Conservation (phyloP, 2,888 invertebrate genomes). For the Caenorhabditis doughertyi region DNA sequence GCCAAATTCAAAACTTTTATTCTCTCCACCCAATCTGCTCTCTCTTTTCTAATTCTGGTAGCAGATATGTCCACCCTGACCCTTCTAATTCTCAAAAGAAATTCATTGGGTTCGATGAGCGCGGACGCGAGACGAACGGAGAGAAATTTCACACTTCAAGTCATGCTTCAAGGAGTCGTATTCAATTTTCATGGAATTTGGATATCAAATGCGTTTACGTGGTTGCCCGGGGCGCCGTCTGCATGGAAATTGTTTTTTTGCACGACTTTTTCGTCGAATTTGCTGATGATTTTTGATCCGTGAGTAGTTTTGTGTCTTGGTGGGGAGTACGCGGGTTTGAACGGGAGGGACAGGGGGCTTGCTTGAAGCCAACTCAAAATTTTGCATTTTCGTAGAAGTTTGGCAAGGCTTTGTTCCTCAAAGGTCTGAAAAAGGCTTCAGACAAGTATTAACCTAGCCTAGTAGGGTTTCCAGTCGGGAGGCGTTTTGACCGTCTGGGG, state of each 20-base stretch:
- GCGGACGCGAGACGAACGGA: slow-evolving; percentile 7
- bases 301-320: not conserved
- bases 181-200: slow-evolving; percentile 18
- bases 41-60: not conserved
- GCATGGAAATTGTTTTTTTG: slow-evolving; percentile 23
- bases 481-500: too few species aligned
- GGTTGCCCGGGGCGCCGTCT: slow-evolving; percentile 1
- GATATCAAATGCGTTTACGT: slow-evolving; percentile 13
- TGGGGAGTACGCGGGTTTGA: not conserved
- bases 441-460: too few species aligned
- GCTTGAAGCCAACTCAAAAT: too few species aligned
- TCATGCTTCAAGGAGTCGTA: slow-evolving; percentile 23
- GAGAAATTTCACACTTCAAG: slow-evolving; percentile 14
- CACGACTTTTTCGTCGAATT: slow-evolving; percentile 15
- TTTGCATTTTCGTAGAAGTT: too few species aligned
- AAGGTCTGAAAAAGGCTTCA: too few species aligned
- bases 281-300: slow-evolving; percentile 34
- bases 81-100: not conserved
- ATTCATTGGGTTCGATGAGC: slow-evolving; percentile 10
- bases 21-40: slow-evolving; percentile 8
- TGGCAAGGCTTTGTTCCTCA: too few species aligned
- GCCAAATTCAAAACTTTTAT: slow-evolving; percentile 1
- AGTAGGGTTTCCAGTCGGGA: too few species aligned
- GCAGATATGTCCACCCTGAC: slow-evolving; percentile 2
- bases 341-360: too few species aligned